These are phyloP conservation scores for Fukomys damarensis DNA, from an alignment of 2,113 vertebrate species.

Conservation along the genomic window DNA sequence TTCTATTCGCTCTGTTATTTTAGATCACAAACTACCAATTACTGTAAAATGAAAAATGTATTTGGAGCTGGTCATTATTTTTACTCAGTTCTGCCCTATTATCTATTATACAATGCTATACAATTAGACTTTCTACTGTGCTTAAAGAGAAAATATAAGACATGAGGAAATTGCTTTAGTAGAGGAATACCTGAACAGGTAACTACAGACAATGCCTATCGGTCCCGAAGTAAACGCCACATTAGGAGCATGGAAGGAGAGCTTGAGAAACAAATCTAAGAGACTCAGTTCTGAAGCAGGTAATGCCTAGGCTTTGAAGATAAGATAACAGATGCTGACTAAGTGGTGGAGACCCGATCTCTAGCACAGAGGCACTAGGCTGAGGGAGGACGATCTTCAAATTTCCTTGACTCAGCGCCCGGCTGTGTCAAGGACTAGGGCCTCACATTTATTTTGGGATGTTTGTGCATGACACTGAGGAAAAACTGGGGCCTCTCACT, in stretches of 20 bases:
- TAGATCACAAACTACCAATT: not conserved
- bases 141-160: not conserved
- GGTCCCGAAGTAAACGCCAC: not conserved
- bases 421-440: no score
- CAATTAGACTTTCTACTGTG: constrained; percentile 66
- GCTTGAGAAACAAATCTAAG: not conserved
- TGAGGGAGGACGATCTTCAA: not conserved
- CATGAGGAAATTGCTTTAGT: not conserved
- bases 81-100: constrained; percentile 62
- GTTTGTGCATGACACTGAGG: not conserved
- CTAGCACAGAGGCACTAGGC: not conserved
- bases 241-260: not conserved
- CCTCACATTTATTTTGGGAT: not conserved
- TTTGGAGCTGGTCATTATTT: constrained; percentile 23
- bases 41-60: constrained; percentile 16
- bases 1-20: not conserved
- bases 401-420: not conserved
- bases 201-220: not conserved
- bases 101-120: constrained; percentile 69
- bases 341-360: not conserved
- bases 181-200: not conserved
- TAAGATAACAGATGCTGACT: not conserved
- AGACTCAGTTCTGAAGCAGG: not conserved
- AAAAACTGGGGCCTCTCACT: not conserved
- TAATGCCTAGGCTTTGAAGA: not conserved